These are phyloP conservation scores for Perccottus glenii DNA, from an alignment of 2,113 vertebrate species.

Conservation along the genomic window DNA sequence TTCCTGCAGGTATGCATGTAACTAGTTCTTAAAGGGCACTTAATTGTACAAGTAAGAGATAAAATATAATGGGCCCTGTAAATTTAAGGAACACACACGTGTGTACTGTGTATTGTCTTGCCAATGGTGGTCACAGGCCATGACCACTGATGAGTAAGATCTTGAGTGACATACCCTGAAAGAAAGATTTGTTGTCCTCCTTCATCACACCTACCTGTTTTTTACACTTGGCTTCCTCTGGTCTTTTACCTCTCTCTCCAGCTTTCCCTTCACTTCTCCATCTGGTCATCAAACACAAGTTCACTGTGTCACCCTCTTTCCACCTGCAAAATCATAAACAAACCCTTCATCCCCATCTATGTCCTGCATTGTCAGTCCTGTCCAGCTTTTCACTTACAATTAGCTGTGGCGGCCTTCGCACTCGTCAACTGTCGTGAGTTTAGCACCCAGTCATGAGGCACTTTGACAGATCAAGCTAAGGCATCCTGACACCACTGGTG, in stretches of 20 bases:
- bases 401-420: slow-evolving; percentile 74
- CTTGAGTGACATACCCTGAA: slow-evolving; percentile 68
- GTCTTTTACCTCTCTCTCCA: slow-evolving; percentile 22
- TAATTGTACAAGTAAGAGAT: no score
- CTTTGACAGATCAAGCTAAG: slow-evolving; percentile 80
- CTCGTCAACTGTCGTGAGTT: slow-evolving; percentile 81
- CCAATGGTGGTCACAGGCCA: slow-evolving; percentile 50
- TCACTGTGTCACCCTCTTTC: slow-evolving; percentile 43
- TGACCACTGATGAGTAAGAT: slow-evolving; percentile 69
- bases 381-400: slow-evolving; percentile 84
- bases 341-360: slow-evolving; percentile 53
- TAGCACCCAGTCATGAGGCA: slow-evolving; percentile 80
- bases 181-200: slow-evolving; percentile 70
- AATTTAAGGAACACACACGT: slow-evolving; percentile 21
- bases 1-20: no score
- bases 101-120: slow-evolving; percentile 50
- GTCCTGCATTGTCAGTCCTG: slow-evolving; percentile 72
- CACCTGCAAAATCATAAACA: slow-evolving; percentile 67
- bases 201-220: slow-evolving; percentile 73
- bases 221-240: slow-evolving; percentile 65
- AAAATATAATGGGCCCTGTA: slow-evolving; percentile 18
- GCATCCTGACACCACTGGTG: slow-evolving; percentile 81
- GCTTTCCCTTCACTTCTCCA: slow-evolving; percentile 32
- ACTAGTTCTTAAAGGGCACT: no score
- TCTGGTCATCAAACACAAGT: slow-evolving; percentile 54